Evolutionary conservation across 2,797 vertebrate species (phyloP).

Genomic region (Mormyrus proboscirostris): DNA sequence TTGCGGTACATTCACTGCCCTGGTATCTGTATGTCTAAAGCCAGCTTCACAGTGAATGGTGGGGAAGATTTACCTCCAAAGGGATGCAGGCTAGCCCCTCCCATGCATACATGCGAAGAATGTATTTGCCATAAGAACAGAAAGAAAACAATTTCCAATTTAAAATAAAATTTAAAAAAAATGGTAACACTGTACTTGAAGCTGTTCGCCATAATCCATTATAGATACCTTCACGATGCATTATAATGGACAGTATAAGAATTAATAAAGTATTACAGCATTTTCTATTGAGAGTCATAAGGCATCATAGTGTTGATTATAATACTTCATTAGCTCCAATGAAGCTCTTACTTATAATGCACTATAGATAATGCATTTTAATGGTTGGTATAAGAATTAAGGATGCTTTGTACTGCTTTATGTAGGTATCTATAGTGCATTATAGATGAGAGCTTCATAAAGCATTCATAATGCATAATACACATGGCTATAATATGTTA

Average conservation of each 20-base stretch:
- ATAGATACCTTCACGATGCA: neutral
- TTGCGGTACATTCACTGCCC: slow-evolving; percentile 71
- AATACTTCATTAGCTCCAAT: neutral
- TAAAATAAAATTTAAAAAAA: slow-evolving; percentile 14
- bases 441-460: too few relatives aligned
- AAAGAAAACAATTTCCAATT: neutral
- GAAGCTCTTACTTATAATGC: neutral
- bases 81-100: neutral
- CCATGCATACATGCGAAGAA: neutral
- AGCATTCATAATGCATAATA: too few relatives aligned
- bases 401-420: neutral
- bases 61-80: neutral
- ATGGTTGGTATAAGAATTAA: neutral
- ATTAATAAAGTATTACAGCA: neutral
- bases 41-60: neutral
- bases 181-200: neutral
- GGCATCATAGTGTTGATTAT: neutral
- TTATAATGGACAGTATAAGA: neutral
- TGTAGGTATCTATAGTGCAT: neutral
- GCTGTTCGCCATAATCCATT: neutral
- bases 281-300: neutral
- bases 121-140: neutral
- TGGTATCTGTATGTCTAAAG: slow-evolving; percentile 27
- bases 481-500: too few relatives aligned
- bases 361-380: neutral